Evolutionary conservation across 2,888 invertebrate genomes (phyloP).

Genomic region (Limenitis camilla): DNA sequence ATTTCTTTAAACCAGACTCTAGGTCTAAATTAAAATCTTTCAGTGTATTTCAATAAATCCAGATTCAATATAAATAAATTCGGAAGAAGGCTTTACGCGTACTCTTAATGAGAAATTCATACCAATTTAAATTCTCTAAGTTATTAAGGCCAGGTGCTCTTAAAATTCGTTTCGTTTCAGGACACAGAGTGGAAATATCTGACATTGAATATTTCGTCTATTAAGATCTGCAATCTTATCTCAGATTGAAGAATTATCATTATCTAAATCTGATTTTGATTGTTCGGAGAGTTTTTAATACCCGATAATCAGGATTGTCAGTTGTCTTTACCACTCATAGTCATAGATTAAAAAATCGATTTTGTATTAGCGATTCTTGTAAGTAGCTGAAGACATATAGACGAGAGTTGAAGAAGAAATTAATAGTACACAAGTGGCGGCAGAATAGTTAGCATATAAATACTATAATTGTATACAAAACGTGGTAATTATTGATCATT

Average conservation of each 20-base stretch:
- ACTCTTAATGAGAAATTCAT: slow-evolving; percentile 19
- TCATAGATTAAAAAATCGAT: too few relatives aligned
- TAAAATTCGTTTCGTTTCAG: neutral
- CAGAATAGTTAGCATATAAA: too few relatives aligned
- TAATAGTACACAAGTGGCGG: too few relatives aligned
- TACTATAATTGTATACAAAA: too few relatives aligned
- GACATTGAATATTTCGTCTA: neutral
- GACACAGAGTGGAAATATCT: neutral
- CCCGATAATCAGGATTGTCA: too few relatives aligned
- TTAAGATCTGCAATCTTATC: neutral
- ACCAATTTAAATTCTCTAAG: slow-evolving; percentile 13
- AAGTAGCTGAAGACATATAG: too few relatives aligned
- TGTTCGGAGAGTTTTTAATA: too few relatives aligned
- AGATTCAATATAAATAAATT: slow-evolving; percentile 8
- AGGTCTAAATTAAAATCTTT: slow-evolving; percentile 2
- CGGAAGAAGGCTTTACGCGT: slow-evolving; percentile 6
- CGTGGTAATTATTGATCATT: too few relatives aligned
- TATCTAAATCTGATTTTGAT: too few relatives aligned
- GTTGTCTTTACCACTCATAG: too few relatives aligned
- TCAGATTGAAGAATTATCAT: neutral
- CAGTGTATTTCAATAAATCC: slow-evolving; percentile 6
- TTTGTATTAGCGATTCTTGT: too few relatives aligned
- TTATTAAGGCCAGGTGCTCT: slow-evolving; percentile 7
- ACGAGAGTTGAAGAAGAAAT: too few relatives aligned
- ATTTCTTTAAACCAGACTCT: neutral